Percentiles rank a stretch among this genome's conserved stretches.
phyloP scores from a whole-genome alignment of 2,797 vertebrate genomes.

The Taenioides sp. region DNA sequence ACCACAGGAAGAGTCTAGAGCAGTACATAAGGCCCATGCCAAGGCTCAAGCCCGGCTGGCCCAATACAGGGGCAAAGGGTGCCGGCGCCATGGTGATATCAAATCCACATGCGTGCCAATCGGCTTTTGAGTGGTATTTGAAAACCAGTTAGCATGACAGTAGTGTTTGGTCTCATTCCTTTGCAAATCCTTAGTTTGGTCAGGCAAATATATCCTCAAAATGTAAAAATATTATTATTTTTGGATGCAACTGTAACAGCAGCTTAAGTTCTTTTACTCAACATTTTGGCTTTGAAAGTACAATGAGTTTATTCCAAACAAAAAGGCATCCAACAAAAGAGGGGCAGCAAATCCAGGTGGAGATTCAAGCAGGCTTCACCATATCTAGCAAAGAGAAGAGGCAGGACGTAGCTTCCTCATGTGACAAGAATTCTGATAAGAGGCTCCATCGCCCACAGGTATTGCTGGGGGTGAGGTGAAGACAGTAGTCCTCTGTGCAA shows the following conservation, averaged over 20 bases:
- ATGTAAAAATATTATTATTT: conserved; percentile 30
- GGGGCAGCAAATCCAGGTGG: conserved; percentile 45
- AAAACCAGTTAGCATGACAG: conserved; percentile 77
- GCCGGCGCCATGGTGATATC: conserved; percentile 64
- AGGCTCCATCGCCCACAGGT: conserved; percentile 77
- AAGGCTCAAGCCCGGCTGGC: conserved; percentile 61
- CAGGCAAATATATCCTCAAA: conserved; percentile 4
- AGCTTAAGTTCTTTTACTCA: conserved; percentile 37
- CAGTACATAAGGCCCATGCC: conserved; percentile 74
- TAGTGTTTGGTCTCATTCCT: conserved; percentile 58
- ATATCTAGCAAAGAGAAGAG: conserved; percentile 50
- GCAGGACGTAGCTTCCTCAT: conserved; percentile 58
- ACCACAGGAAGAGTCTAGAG: conserved; percentile 73
- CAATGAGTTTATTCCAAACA: conserved; percentile 40
- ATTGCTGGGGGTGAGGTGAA: conserved; percentile 72
- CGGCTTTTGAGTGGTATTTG: conserved; percentile 59
- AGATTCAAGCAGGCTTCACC: conserved; percentile 46
- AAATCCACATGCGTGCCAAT: conserved; percentile 70
- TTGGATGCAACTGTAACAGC: conserved; percentile 11
- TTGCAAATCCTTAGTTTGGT: conserved; percentile 57
- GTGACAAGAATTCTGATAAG: conserved; percentile 72
- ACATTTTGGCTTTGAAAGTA: conserved; percentile 48
- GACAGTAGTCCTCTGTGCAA: conserved; percentile 69
- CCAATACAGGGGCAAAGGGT: conserved; percentile 56
- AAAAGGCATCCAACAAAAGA: conserved; percentile 57